Conservation (phyloP, 2,113 vertebrate genomes). For the Anoura caudifer region DNA sequence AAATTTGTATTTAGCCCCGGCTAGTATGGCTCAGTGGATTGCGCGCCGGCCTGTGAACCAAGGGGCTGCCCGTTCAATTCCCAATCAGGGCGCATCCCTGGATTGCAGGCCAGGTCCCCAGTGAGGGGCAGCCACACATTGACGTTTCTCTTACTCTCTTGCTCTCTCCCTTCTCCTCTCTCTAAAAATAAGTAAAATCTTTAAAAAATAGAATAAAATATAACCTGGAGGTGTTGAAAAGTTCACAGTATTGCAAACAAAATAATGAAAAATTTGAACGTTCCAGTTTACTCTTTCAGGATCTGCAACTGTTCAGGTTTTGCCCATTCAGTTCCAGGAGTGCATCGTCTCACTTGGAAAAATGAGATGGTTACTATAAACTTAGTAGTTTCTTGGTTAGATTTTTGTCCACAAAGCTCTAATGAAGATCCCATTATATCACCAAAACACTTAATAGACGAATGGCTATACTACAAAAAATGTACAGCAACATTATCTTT, state of each 20-base stretch:
- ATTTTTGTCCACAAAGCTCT: neutral
- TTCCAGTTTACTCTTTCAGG: neutral
- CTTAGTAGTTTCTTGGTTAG: neutral
- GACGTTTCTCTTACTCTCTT: too few relatives aligned
- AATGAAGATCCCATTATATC: neutral
- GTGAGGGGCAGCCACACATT: too few relatives aligned
- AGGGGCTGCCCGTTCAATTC: too few relatives aligned
- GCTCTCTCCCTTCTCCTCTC: too few relatives aligned
- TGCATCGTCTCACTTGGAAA: neutral
- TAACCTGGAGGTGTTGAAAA: neutral
- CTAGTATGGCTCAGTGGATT: too few relatives aligned
- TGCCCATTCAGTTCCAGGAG: neutral
- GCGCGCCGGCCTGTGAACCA: too few relatives aligned
- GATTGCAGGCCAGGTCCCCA: too few relatives aligned
- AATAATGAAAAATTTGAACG: neutral
- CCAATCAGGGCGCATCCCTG: too few relatives aligned
- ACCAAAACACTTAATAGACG: neutral
- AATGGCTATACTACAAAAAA: neutral
- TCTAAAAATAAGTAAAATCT: too few relatives aligned
- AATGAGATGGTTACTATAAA: neutral
- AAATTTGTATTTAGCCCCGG: too few relatives aligned
- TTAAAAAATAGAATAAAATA: neutral
- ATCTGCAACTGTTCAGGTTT: neutral
- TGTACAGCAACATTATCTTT: neutral
- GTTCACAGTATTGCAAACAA: constrained; percentile 5